Conservation (phyloP, 2,888 invertebrate genomes). For the Pyrocoelia pectoralis region DNA sequence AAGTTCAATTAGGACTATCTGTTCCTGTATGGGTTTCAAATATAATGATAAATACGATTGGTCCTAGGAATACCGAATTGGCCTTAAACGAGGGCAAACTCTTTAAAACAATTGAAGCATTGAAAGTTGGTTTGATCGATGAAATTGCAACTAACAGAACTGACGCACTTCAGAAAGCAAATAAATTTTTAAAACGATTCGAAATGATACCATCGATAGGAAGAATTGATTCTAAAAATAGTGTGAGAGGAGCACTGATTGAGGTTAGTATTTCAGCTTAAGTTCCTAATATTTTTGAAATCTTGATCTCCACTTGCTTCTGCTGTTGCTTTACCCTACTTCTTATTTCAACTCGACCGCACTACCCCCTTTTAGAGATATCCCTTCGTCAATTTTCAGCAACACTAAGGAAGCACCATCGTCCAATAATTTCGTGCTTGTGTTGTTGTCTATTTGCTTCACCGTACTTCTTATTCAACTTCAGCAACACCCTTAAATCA, state of each 20-base stretch:
- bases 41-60: conserved; percentile 68
- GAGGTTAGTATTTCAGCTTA: too few relatives aligned
- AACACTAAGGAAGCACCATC: too few relatives aligned
- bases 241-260: conserved; percentile 62
- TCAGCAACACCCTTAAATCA: too few relatives aligned
- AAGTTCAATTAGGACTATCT: conserved; percentile 82
- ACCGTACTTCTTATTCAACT: too few relatives aligned
- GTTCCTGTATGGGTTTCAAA: conserved; percentile 79
- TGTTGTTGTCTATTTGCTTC: too few relatives aligned
- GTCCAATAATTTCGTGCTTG: too few relatives aligned
- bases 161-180: conserved; percentile 72
- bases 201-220: conserved; percentile 70
- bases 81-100: conserved; percentile 78
- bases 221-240: conserved; percentile 66
- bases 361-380: too few relatives aligned
- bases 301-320: too few relatives aligned
- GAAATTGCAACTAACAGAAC: conserved; percentile 73
- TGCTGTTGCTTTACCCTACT: too few relatives aligned
- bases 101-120: conserved; percentile 79
- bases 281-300: too few relatives aligned
- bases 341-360: too few relatives aligned
- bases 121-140: conserved; percentile 79
- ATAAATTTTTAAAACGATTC: conserved; percentile 70
- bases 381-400: too few relatives aligned
- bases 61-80: conserved; percentile 74